Percentiles rank a stretch among this genome's conserved stretches.
These are phyloP conservation scores for Doris montereyensis DNA, from an alignment of 2,888 invertebrate species.

Conservation along the genomic window DNA sequence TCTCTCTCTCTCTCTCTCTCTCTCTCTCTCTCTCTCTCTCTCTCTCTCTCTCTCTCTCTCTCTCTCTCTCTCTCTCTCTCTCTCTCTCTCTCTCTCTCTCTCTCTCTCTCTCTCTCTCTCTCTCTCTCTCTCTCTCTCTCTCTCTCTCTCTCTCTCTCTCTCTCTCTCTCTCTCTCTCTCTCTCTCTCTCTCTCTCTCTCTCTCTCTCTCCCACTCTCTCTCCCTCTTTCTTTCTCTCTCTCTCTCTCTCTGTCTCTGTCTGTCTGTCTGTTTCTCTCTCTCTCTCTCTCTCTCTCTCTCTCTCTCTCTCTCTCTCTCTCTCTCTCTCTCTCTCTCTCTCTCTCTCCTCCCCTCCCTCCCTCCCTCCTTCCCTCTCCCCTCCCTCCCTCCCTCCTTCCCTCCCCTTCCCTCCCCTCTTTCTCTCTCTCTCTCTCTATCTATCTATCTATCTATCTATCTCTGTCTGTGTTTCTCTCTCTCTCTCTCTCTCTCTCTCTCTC, in stretches of 20 bases:
- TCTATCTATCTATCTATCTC: background rate
- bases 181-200: background rate
- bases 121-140: background rate
- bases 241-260: background rate
- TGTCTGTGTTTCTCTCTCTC: background rate
- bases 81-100: no score
- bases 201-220: background rate
- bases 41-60: no score
- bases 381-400: background rate
- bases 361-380: background rate
- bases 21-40: no score
- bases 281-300: background rate
- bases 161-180: background rate
- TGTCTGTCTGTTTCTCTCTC: background rate
- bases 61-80: no score
- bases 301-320: constrained; percentile 10
- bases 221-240: background rate
- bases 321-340: background rate
- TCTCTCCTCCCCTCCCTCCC: background rate
- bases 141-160: background rate
- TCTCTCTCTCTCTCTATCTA: background rate
- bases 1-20: no score
- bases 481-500: constrained; percentile 16
- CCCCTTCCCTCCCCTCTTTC: background rate
- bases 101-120: background rate